phyloP scores from a whole-genome alignment of 2,888 invertebrate genomes.

The Polymixis flavicincta region DNA sequence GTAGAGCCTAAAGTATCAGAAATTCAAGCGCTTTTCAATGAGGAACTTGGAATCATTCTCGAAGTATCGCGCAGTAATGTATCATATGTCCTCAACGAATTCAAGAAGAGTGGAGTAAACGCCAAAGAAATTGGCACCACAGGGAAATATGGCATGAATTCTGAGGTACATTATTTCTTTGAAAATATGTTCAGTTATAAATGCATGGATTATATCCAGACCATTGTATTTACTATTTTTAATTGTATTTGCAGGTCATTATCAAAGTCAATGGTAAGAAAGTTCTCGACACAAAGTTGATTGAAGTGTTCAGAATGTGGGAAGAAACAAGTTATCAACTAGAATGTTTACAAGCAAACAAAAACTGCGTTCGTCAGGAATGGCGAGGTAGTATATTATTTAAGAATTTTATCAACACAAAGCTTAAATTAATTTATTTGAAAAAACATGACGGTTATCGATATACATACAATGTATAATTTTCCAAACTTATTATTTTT shows the following conservation, averaged over 20 bases:
- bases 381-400: constrained; percentile 88
- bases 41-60: constrained; percentile 96
- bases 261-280: constrained; percentile 91
- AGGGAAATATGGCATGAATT: constrained; percentile 92
- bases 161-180: constrained; percentile 83
- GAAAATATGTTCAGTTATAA: neutral
- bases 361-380: constrained; percentile 95
- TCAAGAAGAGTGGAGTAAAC: constrained; percentile 91
- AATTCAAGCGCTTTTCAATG: constrained; percentile 94
- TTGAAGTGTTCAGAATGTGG: constrained; percentile 95
- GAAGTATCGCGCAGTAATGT: constrained; percentile 92
- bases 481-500: neutral
- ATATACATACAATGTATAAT: neutral
- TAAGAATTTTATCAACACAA: neutral
- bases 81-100: constrained; percentile 91
- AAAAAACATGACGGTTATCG: neutral
- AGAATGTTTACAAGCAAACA: constrained; percentile 96
- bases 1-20: constrained; percentile 85
- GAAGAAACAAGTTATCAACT: constrained; percentile 98
- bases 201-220: neutral
- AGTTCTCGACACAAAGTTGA: constrained; percentile 92
- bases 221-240: neutral
- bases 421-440: neutral
- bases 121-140: constrained; percentile 93
- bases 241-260: constrained; percentile 76